phyloP scores from a whole-genome alignment of 2,797 vertebrate genomes.

The Avahi laniger region DNA sequence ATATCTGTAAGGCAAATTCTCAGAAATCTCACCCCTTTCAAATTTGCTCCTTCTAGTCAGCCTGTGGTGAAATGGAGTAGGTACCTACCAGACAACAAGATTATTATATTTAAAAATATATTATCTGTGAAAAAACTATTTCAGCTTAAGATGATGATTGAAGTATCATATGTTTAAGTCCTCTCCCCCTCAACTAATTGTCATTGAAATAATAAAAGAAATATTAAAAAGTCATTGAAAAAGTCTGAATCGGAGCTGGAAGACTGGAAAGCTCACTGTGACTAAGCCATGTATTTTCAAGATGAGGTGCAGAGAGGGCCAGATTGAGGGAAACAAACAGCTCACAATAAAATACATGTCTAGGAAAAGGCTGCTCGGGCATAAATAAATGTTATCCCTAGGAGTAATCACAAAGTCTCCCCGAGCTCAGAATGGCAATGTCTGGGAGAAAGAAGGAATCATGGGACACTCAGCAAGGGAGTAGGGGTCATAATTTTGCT shows the following conservation, averaged over 20 bases:
- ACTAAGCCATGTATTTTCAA: neutral
- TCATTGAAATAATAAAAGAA: neutral
- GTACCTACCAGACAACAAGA: neutral
- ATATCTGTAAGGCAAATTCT: neutral
- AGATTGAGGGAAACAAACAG: neutral
- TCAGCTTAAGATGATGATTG: neutral
- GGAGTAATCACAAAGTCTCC: neutral
- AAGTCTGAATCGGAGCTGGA: neutral
- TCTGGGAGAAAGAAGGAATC: neutral
- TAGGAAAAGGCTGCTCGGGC: neutral
- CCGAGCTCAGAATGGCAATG: neutral
- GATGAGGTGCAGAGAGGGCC: neutral
- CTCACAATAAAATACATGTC: neutral
- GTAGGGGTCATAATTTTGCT: neutral
- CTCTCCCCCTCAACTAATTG: neutral
- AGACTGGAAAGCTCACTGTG: neutral
- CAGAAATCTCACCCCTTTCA: neutral
- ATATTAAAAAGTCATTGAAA: neutral
- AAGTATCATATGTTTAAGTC: neutral
- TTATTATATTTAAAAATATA: neutral
- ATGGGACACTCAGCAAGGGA: too few relatives aligned
- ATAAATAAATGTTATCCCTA: too few relatives aligned
- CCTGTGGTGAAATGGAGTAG: neutral
- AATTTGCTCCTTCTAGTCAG: neutral
- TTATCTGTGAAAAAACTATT: neutral